Base-by-base conservation (phyloP, 2,888 invertebrate genomes). In the Amphipyra tragopoginis region DNA sequence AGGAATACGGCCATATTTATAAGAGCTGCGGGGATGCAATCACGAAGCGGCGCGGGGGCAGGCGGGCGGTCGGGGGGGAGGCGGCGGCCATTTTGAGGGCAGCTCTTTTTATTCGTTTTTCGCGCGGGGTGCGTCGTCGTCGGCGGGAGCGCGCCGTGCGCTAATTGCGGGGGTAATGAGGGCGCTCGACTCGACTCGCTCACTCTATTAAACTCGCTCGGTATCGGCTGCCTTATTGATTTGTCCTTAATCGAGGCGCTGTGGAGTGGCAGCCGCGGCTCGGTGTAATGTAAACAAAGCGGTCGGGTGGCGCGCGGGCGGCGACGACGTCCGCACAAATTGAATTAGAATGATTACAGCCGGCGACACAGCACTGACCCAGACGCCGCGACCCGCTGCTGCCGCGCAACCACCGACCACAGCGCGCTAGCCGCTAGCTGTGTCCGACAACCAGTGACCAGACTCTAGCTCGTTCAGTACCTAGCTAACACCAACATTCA, bases 41-140 rank as follows among this genome's bases (percentile, higher is more conserved):
- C 94, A 94, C 94, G 94, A 95, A 94, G 93, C 93, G 93, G 93
- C 90, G 94, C 91, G 94, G 92, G 94, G 92, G 88, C 85, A 86
- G 90, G 86, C 86, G 89, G 91, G 91, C 81, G 89, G 84, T 81
- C 86, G 90, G 91, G 92, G 91, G 91, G 90, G 91, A 90, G 92
- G 92, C 95, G 96, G 96, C 96, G 96, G 96, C 96, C 96, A 96
- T 96, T 96, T 96, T 96, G 96, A 96, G 96, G 96, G 96, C 96
- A 95, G 96, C 95, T 96, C 96, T 95, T 95, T 95, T 95, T 94
- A 93, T 96, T 95, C 94, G 95, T 94, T 94, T 95, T 93, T 93
- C 92, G 94, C 93, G 93, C 93, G 93, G 93, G 94, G 93, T 93
- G 93, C 93, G 94, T 93, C 91, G 92, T 87, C 91, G 92, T 85